Evolutionary conservation across 2,113 vertebrate species (phyloP), one percentile per base, ranked within the genome.

Genomic region (Planiliza haematocheilus): DNA sequence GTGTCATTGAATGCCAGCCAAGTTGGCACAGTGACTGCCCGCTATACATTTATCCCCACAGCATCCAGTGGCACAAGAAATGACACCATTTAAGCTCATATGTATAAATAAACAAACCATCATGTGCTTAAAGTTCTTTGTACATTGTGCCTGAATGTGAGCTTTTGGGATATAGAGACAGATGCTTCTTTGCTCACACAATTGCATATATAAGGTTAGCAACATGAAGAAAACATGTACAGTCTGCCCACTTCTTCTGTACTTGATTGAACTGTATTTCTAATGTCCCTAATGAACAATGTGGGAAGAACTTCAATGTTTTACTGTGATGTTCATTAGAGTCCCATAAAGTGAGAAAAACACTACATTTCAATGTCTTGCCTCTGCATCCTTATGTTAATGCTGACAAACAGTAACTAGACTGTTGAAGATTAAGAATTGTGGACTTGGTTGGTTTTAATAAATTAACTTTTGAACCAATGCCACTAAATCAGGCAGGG

Each of bases 1-100:
- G 86, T 91, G 91, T 91, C 90, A 91, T 88, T 92, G 91, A 93
- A 91, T 73, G 64, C 53, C 58, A 77, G 91, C 91, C 91, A 92
- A 91, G 84, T 92, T 93, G 91, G 90, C 90, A 91, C 68, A 78
- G 70, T 43, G 70, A 59, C 55, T 10, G 17, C 37, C 52, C 38
- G 41, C 77, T 76, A 84, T 86, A 87, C 84, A 75, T 91, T 70
- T 83, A 76, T 14, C 42, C 81, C 70, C 80, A 77, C 79, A 57
- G 67, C 80, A 72, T 74, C 69, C 50, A 59, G 41, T 82, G 42
- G 74, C 56, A 52, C 55, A 82, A 78, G 78, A 24, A 42, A 41
- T 53, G 53, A 45, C 24, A 56, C 43, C n/a, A 46, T 50, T 66
- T 21, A 48, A 41, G 10, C 18, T 53, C 52, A 45, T 12, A 84